Evolutionary conservation across 92 coral and sea anemone genomes (phyloP).

Genomic region (Bergia puertoricense): DNA sequence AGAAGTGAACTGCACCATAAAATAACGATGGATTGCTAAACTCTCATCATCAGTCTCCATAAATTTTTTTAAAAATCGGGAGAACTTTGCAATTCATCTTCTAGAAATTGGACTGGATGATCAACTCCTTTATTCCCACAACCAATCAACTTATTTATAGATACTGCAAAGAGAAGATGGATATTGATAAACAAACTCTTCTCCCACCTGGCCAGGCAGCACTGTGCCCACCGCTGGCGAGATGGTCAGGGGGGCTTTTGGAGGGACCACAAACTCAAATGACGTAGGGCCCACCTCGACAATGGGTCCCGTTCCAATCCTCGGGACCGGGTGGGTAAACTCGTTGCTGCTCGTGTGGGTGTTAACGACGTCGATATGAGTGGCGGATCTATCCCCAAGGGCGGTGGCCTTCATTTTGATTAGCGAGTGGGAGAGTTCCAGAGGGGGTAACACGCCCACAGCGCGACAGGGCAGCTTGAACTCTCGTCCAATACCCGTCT

Average conservation of each 20-base stretch:
- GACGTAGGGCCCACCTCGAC: constrained; percentile 97
- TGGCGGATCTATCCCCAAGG: constrained; percentile 78
- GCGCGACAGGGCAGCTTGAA: constrained; percentile 92
- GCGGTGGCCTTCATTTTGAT: constrained; percentile 95
- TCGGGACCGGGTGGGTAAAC: constrained; percentile 97
- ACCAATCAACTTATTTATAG: no score
- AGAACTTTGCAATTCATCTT: no score
- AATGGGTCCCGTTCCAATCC: constrained; percentile 95
- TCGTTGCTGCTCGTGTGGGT: constrained; percentile 95
- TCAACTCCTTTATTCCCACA: no score
- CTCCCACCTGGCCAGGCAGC: constrained; percentile 86
- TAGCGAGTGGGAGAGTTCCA: constrained; percentile 90
- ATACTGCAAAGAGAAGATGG: background rate
- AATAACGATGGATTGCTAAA: no score
- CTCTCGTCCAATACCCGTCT: constrained; percentile 96
- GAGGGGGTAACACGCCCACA: constrained; percentile 88
- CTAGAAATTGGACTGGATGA: no score
- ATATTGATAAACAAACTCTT: background rate
- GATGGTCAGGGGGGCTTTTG: constrained; percentile 81
- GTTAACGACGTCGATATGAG: constrained; percentile 86
- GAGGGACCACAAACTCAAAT: constrained; percentile 92
- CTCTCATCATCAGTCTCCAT: no score
- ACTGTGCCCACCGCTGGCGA: constrained; percentile 96
- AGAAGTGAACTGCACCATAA: no score
- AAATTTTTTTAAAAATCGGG: no score